Percentiles rank a stretch among this genome's conserved stretches.
phyloP scores from a whole-genome alignment of 1,140 invertebrate genomes.

The Elysia chlorotica region DNA sequence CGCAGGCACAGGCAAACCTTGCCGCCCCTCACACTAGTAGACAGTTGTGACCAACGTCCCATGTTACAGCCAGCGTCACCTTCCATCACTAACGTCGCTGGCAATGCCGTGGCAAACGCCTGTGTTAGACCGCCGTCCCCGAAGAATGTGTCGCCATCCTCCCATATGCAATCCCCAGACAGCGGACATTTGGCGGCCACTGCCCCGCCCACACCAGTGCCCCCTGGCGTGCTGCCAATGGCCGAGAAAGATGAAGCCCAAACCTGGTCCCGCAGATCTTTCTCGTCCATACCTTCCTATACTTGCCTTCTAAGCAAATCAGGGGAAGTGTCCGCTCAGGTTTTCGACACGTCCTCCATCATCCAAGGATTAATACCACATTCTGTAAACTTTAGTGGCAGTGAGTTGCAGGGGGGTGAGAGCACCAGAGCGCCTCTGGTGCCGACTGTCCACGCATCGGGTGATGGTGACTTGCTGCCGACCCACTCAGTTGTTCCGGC shows the following conservation, averaged over 20 bases:
- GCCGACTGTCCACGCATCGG: no score
- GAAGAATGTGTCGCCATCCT: not conserved
- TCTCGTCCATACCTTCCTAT: slow-evolving; percentile 20
- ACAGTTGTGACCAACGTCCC: not conserved
- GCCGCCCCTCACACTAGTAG: not conserved
- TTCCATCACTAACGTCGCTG: not conserved
- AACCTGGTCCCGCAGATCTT: slow-evolving; percentile 16
- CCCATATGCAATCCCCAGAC: not conserved
- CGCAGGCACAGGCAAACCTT: not conserved
- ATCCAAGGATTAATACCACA: slow-evolving; percentile 13
- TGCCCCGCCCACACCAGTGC: not conserved
- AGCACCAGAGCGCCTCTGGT: not conserved
- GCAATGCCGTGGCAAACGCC: no score
- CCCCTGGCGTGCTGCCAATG: not conserved
- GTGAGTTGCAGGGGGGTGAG: not conserved
- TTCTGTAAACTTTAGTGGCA: not conserved
- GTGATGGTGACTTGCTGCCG: not conserved
- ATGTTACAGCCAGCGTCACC: not conserved
- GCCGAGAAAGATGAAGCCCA: not conserved
- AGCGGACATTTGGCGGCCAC: not conserved
- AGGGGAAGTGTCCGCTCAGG: slow-evolving; percentile 17
- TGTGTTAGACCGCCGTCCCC: not conserved
- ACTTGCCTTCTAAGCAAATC: slow-evolving; percentile 23
- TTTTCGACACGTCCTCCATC: slow-evolving; percentile 17
- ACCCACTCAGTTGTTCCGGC: not conserved